Percentiles rank a stretch among this genome's conserved stretches.
Conservation (phyloP, 2,113 vertebrate genomes). For the Campylomormyrus numenius region DNA sequence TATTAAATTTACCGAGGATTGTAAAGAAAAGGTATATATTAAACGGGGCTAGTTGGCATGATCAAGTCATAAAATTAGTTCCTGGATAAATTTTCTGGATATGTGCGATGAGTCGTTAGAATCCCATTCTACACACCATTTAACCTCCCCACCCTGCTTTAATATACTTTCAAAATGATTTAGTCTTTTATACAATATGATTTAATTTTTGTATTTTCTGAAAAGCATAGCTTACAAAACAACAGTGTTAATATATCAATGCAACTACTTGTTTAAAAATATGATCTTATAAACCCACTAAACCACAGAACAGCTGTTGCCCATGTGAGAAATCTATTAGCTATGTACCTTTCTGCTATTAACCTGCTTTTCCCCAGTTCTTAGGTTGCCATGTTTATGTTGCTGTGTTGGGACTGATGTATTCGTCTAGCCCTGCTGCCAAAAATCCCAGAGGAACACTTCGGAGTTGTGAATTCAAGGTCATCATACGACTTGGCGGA, state of each 20-base stretch:
- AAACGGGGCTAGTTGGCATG: background rate
- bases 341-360: background rate
- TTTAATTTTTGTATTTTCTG: background rate
- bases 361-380: background rate
- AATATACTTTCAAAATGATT: background rate
- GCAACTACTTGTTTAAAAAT: background rate
- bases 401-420: background rate
- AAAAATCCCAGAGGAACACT: background rate
- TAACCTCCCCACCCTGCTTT: background rate
- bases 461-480: background rate
- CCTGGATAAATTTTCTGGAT: background rate
- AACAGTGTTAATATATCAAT: background rate
- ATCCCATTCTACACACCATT: background rate
- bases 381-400: background rate
- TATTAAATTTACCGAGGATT: background rate
- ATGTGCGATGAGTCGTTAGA: background rate
- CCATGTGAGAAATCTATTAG: background rate
- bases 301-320: background rate
- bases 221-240: background rate
- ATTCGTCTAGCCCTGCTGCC: background rate
- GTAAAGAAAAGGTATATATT: background rate
- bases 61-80: background rate
- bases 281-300: background rate
- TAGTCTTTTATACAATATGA: background rate
- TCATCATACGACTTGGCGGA: background rate